Evolutionary conservation across 2,888 invertebrate genomes (phyloP).

Genomic region (Vannuccia rotundouncinata): DNA sequence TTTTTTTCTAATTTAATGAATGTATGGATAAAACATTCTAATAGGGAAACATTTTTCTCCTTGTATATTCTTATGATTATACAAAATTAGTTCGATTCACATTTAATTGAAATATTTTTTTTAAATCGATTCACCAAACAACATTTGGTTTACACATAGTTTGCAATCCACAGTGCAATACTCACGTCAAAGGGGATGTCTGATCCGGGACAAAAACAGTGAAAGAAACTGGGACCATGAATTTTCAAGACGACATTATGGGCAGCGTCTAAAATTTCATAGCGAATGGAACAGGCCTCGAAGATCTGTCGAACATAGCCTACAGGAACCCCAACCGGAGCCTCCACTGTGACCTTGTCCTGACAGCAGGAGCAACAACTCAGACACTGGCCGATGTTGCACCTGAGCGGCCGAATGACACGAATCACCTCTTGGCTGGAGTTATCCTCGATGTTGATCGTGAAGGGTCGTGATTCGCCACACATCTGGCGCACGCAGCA

Average conservation of each 20-base stretch:
- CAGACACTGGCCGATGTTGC: constrained; percentile 77
- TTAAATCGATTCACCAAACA: too few relatives aligned
- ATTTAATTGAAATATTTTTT: too few relatives aligned
- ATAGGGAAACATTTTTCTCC: too few relatives aligned
- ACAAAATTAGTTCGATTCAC: too few relatives aligned
- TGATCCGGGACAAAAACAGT: constrained; percentile 39
- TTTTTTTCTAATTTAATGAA: too few relatives aligned
- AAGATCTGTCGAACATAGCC: constrained; percentile 41
- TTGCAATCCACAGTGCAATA: too few relatives aligned
- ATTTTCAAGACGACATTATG: constrained; percentile 71
- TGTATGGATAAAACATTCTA: too few relatives aligned
- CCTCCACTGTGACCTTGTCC: constrained; percentile 40
- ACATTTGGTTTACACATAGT: too few relatives aligned
- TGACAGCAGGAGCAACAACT: constrained; percentile 40
- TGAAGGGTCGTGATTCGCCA: constrained; percentile 74
- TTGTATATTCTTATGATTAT: too few relatives aligned
- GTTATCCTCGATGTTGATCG: constrained; percentile 77
- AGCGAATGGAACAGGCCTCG: constrained; percentile 61
- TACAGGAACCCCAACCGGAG: constrained; percentile 40
- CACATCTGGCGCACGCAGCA: constrained; percentile 77
- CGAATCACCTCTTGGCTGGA: constrained; percentile 77
- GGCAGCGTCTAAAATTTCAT: constrained; percentile 67
- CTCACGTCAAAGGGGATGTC: constrained; percentile 32
- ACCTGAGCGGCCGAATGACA: constrained; percentile 72
- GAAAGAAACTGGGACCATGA: constrained; percentile 64